Percentiles rank a stretch among this genome's conserved stretches.
These are phyloP conservation scores for Steinernema feltiae DNA, from an alignment of 1,140 invertebrate species.

Conservation along the genomic window DNA sequence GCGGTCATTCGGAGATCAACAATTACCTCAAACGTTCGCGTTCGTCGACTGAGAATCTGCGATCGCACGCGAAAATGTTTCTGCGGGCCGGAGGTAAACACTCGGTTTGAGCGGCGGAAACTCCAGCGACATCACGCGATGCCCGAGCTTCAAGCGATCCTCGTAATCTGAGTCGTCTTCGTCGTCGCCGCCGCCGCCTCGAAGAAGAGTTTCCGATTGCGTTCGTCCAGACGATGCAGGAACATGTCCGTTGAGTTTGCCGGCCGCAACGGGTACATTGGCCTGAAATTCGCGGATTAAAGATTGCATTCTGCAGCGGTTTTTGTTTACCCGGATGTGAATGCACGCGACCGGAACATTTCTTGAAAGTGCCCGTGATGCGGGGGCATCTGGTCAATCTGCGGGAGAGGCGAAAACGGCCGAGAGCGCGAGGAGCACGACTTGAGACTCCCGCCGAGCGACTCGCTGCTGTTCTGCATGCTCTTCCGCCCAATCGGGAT, in stretches of 20 bases:
- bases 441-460: neutral
- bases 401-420: neutral
- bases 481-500: neutral
- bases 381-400: neutral
- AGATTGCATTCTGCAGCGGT: neutral
- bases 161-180: neutral
- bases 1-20: neutral
- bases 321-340: neutral
- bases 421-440: neutral
- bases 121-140: conserved; percentile 2
- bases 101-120: neutral
- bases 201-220: neutral
- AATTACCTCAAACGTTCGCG: neutral
- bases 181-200: neutral
- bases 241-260: neutral
- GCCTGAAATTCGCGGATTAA: neutral
- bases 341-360: neutral
- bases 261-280: neutral
- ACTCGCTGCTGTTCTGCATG: neutral
- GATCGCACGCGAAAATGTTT: neutral
- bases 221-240: neutral
- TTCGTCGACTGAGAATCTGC: neutral
- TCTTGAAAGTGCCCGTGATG: neutral
- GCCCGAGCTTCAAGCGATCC: neutral
- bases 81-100: neutral